Base-by-base conservation (phyloP, 2,797 vertebrate genomes). In the Simalia tracyae region DNA sequence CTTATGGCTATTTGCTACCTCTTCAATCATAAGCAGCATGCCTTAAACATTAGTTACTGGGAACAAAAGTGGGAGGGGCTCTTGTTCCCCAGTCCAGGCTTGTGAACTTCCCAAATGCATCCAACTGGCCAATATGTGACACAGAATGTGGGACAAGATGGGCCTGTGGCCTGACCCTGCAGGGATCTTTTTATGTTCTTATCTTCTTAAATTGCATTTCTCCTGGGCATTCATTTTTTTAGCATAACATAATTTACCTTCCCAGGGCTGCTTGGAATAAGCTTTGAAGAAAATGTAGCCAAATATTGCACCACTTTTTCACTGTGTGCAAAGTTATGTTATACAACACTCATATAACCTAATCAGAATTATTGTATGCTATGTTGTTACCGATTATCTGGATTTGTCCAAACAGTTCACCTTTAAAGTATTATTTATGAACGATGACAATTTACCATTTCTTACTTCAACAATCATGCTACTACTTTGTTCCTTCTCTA, bases 381-480 rank as follows among this genome's bases (percentile, higher is more conserved):
- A 26, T 88, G 3, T 87, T 84, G 31, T 88, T 22, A 11, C 24
- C 31, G 59, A 87, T 84, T 66, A 88, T 42, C 72, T n/a, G 17
- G 7, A 92, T 11, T 46, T 50, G n/a, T 31, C 60, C 56, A 68
- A 31, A 31, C 10, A 22, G 64, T 81, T 22, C 50, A 87, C 31
- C 42, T 76, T 84, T 64, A 84, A 56, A 87, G 72, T 87, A 12
- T 84, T 86, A 84, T 56, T 88, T 90, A 90, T 88, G 68, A 84
- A 90, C n/a, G 22, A n/a, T 61, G 85, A 64, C 60, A 36, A 61
- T 42, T 92, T 87, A 88, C 24, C n/a, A 54, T 76, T 86, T 61
- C 59, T 72, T 28, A 61, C 72, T 87, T 92, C 91, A 94, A 94
- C 76, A 61, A 91, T 54, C 93, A 94, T 93, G 93, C 94, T 93